phyloP scores from a whole-genome alignment of 2,888 invertebrate species.

The Ormia ochracea region DNA sequence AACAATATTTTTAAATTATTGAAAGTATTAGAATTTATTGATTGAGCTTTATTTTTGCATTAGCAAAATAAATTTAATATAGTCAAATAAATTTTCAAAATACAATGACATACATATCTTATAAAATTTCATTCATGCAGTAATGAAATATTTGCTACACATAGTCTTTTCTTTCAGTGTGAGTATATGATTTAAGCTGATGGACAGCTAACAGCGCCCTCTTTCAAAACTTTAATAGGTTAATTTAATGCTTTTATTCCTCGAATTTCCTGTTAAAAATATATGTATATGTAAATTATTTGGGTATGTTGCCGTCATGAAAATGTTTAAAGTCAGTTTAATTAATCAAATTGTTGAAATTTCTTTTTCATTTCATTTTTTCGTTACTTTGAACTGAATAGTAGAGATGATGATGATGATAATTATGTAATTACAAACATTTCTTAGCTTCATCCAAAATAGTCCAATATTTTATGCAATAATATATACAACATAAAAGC shows the following conservation, averaged over 20 bases:
- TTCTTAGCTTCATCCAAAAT: constrained; percentile 23
- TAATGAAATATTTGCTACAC: too few relatives aligned
- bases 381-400: not conserved
- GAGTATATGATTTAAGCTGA: not conserved
- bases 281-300: not conserved
- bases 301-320: constrained; percentile 2
- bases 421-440: constrained; percentile 53
- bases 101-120: too few relatives aligned
- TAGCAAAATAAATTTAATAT: too few relatives aligned
- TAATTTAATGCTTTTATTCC: constrained; percentile 2
- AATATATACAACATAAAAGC: constrained; percentile 27
- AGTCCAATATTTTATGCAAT: constrained; percentile 52
- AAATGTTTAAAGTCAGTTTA: constrained; percentile 37
- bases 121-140: too few relatives aligned
- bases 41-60: too few relatives aligned
- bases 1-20: too few relatives aligned
- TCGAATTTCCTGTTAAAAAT: not conserved
- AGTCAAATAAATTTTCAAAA: too few relatives aligned
- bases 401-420: constrained; percentile 21
- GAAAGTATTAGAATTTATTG: too few relatives aligned
- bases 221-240: not conserved
- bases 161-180: too few relatives aligned
- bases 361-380: not conserved
- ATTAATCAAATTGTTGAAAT: constrained; percentile 10
- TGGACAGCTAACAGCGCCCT: too few relatives aligned